A percentile compares a stretch with the other conserved stretches of the same genome.
phyloP scores from a whole-genome alignment of 2,113 vertebrate species.

The Percina caprodes region DNA sequence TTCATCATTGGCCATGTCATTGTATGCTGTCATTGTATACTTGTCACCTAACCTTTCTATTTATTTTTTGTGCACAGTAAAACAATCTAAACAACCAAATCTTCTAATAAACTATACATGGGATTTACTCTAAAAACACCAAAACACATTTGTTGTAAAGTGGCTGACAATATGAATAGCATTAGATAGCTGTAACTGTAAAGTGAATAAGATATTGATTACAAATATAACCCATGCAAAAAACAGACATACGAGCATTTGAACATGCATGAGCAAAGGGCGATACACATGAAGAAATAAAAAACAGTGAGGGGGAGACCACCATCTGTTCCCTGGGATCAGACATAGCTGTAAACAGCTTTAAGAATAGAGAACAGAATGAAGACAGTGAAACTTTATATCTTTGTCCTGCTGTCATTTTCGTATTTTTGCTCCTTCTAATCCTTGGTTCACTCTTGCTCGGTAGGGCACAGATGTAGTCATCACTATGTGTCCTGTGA shows the following conservation, averaged over 20 bases:
- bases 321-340: constrained; percentile 72
- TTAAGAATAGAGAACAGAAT: constrained; percentile 70
- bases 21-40: background rate
- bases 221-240: constrained; percentile 9
- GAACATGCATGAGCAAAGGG: constrained; percentile 44
- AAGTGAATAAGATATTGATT: background rate
- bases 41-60: constrained; percentile 3
- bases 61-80: background rate
- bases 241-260: constrained; percentile 25
- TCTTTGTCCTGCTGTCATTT: constrained; percentile 65
- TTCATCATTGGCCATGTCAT: background rate
- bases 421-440: constrained; percentile 36
- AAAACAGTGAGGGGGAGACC: constrained; percentile 20
- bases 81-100: background rate
- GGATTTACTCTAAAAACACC: background rate
- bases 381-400: constrained; percentile 63
- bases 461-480: background rate
- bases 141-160: constrained; percentile 5
- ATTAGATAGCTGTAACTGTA: background rate
- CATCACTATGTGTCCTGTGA: constrained; percentile 43
- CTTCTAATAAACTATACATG: constrained; percentile 18
- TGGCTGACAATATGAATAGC: background rate
- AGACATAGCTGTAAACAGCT: constrained; percentile 70
- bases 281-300: constrained; percentile 19
- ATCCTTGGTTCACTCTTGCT: constrained; percentile 27